These are phyloP conservation scores for Dicrurus megarhynchus DNA, from an alignment of 2,113 vertebrate genomes.

Conservation along the genomic window DNA sequence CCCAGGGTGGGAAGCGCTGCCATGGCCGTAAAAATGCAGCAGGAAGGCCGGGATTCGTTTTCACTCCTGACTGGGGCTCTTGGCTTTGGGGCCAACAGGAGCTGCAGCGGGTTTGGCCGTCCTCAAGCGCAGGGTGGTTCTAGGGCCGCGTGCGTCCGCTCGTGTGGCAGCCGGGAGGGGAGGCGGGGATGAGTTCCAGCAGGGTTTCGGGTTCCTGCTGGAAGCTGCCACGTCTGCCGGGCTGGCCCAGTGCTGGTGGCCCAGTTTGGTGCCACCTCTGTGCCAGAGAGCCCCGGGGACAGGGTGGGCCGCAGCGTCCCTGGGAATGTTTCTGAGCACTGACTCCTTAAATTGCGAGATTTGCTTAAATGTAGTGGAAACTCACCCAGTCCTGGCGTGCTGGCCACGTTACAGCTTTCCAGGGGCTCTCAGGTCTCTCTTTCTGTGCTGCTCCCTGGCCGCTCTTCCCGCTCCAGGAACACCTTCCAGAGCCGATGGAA, in stretches of 20 bases:
- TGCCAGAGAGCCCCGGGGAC: background rate
- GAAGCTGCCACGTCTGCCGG: background rate
- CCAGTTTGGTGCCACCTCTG: background rate
- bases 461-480: background rate
- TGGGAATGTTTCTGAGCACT: background rate
- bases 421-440: background rate
- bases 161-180: background rate
- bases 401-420: rapidly evolving
- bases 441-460: background rate
- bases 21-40: background rate
- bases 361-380: background rate
- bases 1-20: background rate
- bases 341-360: background rate
- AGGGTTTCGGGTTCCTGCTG: background rate
- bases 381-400: rapidly evolving
- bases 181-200: background rate
- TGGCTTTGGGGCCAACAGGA: background rate
- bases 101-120: background rate
- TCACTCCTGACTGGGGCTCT: background rate
- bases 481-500: background rate
- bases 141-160: rapidly evolving
- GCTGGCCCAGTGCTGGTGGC: background rate
- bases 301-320: rapidly evolving
- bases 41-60: background rate
- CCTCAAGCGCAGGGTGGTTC: background rate